A percentile compares a stretch with the other conserved stretches of the same genome.
Conservation (phyloP, 2,113 vertebrate species). For the Antidorcas marsupialis region DNA sequence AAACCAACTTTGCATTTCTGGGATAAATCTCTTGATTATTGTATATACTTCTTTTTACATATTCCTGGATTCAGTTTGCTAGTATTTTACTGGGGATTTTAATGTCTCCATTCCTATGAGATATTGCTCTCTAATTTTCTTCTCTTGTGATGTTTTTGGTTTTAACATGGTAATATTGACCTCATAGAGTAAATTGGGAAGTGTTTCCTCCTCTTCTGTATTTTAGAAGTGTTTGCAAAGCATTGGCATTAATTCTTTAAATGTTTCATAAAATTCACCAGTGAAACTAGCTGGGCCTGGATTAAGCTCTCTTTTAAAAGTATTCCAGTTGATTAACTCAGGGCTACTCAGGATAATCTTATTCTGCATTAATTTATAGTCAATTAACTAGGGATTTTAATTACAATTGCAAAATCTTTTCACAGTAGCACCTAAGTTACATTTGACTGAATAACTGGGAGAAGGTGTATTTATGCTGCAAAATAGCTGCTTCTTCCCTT, state of each 20-base stretch:
- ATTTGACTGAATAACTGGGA: not conserved
- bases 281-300: not conserved
- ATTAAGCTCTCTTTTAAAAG: not conserved
- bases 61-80: not conserved
- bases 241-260: not conserved
- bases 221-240: not conserved
- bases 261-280: not conserved
- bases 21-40: not conserved
- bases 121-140: not conserved
- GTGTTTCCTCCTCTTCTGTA: not conserved
- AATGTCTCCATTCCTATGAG: not conserved
- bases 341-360: not conserved
- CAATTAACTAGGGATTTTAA: not conserved
- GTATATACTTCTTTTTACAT: not conserved
- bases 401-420: not conserved
- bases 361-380: not conserved
- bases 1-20: not conserved
- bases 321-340: not conserved
- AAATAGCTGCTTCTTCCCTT: not conserved
- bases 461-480: not conserved
- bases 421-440: not conserved
- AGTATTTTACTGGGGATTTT: not conserved
- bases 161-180: not conserved
- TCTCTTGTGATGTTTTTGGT: not conserved
- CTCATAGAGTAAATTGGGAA: not conserved